Evolutionary conservation across 1,140 invertebrate genomes (phyloP).

Genomic region (Euglossa dilemma): DNA sequence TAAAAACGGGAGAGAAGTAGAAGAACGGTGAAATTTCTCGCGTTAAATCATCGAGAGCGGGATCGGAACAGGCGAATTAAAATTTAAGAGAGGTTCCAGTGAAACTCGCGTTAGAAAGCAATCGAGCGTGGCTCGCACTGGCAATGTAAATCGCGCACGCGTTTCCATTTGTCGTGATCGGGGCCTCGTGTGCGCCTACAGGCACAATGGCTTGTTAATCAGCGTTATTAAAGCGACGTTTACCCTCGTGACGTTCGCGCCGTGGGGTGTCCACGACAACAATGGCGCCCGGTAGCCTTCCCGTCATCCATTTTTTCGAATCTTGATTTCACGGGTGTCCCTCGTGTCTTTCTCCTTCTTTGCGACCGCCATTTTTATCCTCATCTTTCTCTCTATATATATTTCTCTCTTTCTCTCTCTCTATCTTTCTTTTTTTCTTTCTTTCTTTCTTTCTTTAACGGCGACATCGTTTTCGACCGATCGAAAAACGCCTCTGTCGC

Average conservation of each 20-base stretch:
- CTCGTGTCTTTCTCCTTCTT: conserved; percentile 9
- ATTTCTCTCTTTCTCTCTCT: not conserved
- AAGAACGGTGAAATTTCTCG: not conserved
- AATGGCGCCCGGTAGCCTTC: conserved; percentile 44
- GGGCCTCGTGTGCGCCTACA: not conserved
- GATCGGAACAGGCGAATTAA: not conserved
- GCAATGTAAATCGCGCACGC: not conserved
- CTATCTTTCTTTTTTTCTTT: not conserved
- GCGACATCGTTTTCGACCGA: not conserved
- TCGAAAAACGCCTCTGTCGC: conserved; percentile 4
- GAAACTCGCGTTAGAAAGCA: conserved; percentile 26
- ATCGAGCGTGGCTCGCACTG: not conserved
- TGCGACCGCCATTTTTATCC: not conserved
- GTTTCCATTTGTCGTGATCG: not conserved
- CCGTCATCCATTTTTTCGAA: conserved; percentile 19
- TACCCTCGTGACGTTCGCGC: conserved; percentile 59
- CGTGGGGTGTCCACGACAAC: conserved; percentile 52
- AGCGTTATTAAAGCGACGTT: conserved; percentile 68
- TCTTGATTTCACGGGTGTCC: conserved; percentile 22
- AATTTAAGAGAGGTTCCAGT: not conserved
- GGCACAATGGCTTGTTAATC: conserved; percentile 71
- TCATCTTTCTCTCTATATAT: not conserved
- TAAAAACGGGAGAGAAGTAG: not conserved
- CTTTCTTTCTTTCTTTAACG: not conserved
- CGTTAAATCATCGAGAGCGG: not conserved